phyloP scores from a whole-genome alignment of 2,113 vertebrate genomes.

The Ginglymostoma cirratum region DNA sequence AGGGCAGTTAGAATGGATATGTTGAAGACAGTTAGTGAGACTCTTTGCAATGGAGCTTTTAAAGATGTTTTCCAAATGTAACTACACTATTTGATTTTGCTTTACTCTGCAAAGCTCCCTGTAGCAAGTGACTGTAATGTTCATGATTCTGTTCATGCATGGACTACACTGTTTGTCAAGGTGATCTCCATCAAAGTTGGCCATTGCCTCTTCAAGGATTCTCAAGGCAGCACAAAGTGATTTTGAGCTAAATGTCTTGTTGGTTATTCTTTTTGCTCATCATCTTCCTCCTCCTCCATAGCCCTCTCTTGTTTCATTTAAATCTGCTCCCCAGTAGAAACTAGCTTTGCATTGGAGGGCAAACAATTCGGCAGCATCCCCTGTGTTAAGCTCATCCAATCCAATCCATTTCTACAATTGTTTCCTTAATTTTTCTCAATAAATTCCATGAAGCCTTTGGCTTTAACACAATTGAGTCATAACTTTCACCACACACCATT shows the following conservation, averaged over 20 bases:
- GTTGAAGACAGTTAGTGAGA: not conserved
- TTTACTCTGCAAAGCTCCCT: not conserved
- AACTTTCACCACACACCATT: not conserved
- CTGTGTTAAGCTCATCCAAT: not conserved
- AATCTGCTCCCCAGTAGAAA: not conserved
- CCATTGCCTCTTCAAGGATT: not conserved
- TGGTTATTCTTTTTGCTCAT: not conserved
- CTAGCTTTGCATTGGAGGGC: not conserved
- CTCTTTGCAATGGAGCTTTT: not conserved
- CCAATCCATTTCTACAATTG: not conserved
- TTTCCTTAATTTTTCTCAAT: not conserved
- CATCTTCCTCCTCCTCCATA: not conserved
- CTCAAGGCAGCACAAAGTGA: not conserved
- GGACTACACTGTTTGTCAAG: not conserved
- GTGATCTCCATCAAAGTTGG: no score
- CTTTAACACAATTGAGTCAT: not conserved
- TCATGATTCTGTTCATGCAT: not conserved
- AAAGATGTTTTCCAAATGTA: not conserved
- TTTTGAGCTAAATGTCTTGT: not conserved
- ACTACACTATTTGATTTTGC: not conserved
- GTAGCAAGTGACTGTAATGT: not conserved
- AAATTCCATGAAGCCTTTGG: not conserved
- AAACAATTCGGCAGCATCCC: not conserved
- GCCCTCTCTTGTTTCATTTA: not conserved
- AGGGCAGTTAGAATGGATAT: not conserved